A percentile compares a stretch with the other conserved stretches of the same genome.
phyloP scores from a whole-genome alignment of 2,797 vertebrate genomes.

The Silurus lanzhouensis region DNA sequence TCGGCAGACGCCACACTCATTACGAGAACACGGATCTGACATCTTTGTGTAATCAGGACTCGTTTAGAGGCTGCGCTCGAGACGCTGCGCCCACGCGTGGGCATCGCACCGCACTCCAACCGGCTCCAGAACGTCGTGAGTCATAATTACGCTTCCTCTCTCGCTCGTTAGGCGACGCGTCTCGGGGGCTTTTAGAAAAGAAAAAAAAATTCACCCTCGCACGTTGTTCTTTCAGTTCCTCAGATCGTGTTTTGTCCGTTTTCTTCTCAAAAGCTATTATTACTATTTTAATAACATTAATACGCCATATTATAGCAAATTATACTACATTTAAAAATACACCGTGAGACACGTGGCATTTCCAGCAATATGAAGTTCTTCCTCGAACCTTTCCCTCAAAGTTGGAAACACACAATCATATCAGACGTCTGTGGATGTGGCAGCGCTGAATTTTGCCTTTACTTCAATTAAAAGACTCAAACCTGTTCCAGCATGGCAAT shows the following conservation, averaged over 20 bases:
- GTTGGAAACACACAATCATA: no score
- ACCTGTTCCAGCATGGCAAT: no score
- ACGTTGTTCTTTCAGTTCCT: constrained; percentile 28
- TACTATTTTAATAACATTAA: neutral
- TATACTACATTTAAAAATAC: no score
- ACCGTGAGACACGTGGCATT: no score
- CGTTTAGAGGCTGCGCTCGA: constrained; percentile 4
- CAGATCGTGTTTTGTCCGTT: neutral
- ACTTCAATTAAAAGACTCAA: no score
- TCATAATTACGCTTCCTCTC: constrained; percentile 44
- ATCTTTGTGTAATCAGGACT: constrained; percentile 35
- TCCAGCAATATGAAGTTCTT: no score
- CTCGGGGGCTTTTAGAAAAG: constrained; percentile 5
- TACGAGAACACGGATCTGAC: constrained; percentile 33
- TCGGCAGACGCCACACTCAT: constrained; percentile 32
- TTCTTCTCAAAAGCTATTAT: neutral
- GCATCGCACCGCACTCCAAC: constrained; percentile 2
- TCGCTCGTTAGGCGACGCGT: constrained; percentile 19
- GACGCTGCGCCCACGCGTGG: constrained; percentile 17
- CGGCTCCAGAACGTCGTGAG: constrained; percentile 27
- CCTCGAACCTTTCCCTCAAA: no score
- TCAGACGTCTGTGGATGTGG: no score
- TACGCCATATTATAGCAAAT: no score
- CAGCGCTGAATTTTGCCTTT: no score
- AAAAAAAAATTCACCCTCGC: neutral